A percentile compares a stretch with the other conserved stretches of the same genome.
Conservation (phyloP, 2,888 invertebrate genomes). For the Cataglyphis altisquamis region DNA sequence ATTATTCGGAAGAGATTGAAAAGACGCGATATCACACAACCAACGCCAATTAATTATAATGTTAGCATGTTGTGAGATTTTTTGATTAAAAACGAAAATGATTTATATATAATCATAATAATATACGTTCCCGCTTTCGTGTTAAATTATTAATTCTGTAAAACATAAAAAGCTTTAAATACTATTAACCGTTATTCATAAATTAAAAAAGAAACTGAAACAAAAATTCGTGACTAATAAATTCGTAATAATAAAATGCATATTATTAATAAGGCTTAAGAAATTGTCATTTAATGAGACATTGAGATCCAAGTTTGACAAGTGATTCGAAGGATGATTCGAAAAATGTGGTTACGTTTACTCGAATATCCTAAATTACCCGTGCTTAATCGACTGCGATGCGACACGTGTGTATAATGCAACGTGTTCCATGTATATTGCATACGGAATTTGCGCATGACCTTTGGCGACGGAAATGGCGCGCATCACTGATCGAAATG, state of each 20-base stretch:
- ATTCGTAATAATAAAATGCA: background rate
- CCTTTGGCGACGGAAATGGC: background rate
- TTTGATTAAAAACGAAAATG: background rate
- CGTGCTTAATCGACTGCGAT: constrained; percentile 54
- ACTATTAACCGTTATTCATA: background rate
- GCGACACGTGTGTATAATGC: constrained; percentile 45
- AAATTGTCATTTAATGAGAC: background rate
- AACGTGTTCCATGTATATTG: constrained; percentile 11
- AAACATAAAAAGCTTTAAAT: constrained; percentile 11
- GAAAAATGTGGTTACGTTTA: background rate
- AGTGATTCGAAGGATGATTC: background rate
- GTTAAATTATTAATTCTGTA: background rate
- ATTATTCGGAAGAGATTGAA: constrained; percentile 10
- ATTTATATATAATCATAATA: background rate
- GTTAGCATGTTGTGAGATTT: background rate
- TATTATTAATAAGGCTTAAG: background rate
- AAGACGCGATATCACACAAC: background rate
- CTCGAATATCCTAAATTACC: constrained; percentile 52
- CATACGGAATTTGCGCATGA: constrained; percentile 24
- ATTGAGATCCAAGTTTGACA: background rate
- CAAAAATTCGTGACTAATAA: no score
- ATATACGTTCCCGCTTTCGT: background rate
- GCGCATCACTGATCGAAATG: constrained; percentile 60
- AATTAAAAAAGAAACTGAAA: background rate
- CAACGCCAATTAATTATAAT: background rate